These are phyloP conservation scores for Muschampia plurimacula DNA, from an alignment of 2,888 invertebrate genomes.

Conservation along the genomic window DNA sequence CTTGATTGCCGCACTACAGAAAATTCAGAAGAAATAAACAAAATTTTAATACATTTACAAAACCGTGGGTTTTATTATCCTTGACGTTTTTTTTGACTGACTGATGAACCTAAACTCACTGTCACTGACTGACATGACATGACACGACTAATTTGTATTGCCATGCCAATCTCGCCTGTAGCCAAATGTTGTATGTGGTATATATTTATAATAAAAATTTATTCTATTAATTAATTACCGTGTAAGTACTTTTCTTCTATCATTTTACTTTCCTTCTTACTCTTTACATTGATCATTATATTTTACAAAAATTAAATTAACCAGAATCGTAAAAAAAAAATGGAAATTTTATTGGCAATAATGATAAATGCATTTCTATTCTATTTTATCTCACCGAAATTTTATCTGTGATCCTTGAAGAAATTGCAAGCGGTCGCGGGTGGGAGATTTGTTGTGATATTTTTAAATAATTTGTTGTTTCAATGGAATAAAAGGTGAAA, in stretches of 20 bases:
- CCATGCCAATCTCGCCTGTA: not conserved
- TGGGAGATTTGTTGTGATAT: conserved; percentile 76
- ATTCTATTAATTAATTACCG: too few species aligned
- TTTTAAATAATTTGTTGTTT: conserved; percentile 57
- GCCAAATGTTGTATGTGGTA: too few species aligned
- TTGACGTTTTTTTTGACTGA: conserved; percentile 28
- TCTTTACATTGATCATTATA: too few species aligned
- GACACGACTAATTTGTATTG: not conserved
- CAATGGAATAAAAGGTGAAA: conserved; percentile 59
- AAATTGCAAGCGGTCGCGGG: conserved; percentile 70
- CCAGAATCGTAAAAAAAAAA: not conserved
- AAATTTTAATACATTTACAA: conserved; percentile 59
- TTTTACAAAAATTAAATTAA: too few species aligned
- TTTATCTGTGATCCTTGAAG: conserved; percentile 23
- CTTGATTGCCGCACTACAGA: conserved; percentile 19
- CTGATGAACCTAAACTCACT: not conserved
- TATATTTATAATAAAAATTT: too few species aligned
- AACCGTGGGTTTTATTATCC: conserved; percentile 49
- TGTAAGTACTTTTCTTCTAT: too few species aligned
- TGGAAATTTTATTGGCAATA: not conserved
- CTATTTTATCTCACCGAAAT: not conserved
- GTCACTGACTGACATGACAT: not conserved
- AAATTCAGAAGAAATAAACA: conserved; percentile 40
- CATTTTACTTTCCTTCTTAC: too few species aligned
- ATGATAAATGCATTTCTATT: not conserved